Percentiles rank a stretch among this genome's conserved stretches.
Conservation (phyloP, 37 sponge, comb jelly and placozoan species). For the Spongilla lacustris region DNA sequence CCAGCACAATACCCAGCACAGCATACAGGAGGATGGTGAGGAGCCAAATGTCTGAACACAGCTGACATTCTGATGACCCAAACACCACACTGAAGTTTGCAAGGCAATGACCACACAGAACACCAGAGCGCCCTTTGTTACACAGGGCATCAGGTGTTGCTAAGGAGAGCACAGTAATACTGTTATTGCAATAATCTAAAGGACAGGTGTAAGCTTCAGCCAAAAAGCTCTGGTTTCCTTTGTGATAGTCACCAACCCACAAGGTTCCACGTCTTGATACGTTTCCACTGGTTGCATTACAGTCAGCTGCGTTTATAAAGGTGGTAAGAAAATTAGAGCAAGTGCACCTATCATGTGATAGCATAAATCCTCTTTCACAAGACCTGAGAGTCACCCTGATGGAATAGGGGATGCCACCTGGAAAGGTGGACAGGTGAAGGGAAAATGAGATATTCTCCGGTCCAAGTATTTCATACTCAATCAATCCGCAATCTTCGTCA, state of each 20-base stretch:
- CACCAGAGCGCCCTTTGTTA: constrained; percentile 20
- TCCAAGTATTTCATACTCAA: constrained; percentile 23
- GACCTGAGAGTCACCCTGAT: too few species aligned
- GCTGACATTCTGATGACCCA: constrained; percentile 32
- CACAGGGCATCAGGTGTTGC: constrained; percentile 16
- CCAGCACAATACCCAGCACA: constrained; percentile 27
- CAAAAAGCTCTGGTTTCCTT: too few species aligned
- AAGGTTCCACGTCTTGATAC: too few species aligned
- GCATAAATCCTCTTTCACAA: too few species aligned
- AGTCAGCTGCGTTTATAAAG: background rate
- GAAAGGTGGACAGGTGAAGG: background rate
- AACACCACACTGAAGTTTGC: constrained; percentile 50
- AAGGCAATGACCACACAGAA: constrained; percentile 61
- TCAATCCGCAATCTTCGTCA: background rate
- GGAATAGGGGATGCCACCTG: background rate
- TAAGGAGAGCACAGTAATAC: background rate
- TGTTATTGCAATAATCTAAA: constrained; percentile 3
- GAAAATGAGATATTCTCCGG: background rate
- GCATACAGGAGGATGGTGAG: constrained; percentile 33
- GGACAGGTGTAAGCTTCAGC: constrained; percentile 13
- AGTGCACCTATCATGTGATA: too few species aligned
- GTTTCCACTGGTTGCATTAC: background rate
- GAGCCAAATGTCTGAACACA: constrained; percentile 48
- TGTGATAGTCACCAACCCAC: constrained; percentile 28
- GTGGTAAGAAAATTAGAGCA: background rate